phyloP scores from a whole-genome alignment of 2,888 invertebrate genomes.

The Drosophila merina region DNA sequence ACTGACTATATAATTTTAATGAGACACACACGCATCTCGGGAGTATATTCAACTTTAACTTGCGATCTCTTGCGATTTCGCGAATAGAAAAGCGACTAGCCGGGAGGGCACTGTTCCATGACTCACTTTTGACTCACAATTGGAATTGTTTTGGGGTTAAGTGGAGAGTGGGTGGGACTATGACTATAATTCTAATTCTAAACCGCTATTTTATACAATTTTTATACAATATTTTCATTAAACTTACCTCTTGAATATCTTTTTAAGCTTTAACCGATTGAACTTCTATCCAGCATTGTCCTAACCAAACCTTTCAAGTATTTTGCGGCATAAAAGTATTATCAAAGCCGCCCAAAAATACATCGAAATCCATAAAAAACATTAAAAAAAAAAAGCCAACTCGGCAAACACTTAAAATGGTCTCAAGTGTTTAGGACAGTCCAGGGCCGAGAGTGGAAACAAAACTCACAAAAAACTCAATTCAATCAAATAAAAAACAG shows the following conservation, averaged over 20 bases:
- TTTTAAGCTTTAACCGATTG: too few relatives aligned
- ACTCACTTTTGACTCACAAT: slow-evolving; percentile 46
- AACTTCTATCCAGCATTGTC: not conserved
- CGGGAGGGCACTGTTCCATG: slow-evolving; percentile 48
- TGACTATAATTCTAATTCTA: too few relatives aligned
- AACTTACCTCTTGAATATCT: slow-evolving; percentile 24
- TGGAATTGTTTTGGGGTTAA: slow-evolving; percentile 18
- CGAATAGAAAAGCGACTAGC: slow-evolving; percentile 30
- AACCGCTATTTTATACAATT: not conserved
- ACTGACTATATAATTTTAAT: slow-evolving; percentile 62
- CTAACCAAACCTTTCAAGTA: slow-evolving; percentile 5
- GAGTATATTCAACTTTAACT: slow-evolving; percentile 65
- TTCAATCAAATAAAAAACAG: slow-evolving; percentile 41
- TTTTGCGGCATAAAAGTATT: slow-evolving; percentile 25
- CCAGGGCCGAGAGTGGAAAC: slow-evolving; percentile 13
- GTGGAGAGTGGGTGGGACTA: not conserved
- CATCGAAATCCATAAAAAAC: slow-evolving; percentile 32
- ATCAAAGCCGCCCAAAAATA: slow-evolving; percentile 11
- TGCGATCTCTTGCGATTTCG: slow-evolving; percentile 46
- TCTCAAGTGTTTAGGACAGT: slow-evolving; percentile 62
- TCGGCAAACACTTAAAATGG: slow-evolving; percentile 72
- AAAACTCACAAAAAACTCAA: slow-evolving; percentile 44
- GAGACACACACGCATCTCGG: slow-evolving; percentile 54
- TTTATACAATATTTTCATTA: not conserved
- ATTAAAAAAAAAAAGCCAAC: slow-evolving; percentile 61